Percentiles rank a stretch among this genome's conserved stretches.
Evolutionary conservation across 2,797 vertebrate genomes (phyloP).

Genomic region (Malacoctenus gilli): DNA sequence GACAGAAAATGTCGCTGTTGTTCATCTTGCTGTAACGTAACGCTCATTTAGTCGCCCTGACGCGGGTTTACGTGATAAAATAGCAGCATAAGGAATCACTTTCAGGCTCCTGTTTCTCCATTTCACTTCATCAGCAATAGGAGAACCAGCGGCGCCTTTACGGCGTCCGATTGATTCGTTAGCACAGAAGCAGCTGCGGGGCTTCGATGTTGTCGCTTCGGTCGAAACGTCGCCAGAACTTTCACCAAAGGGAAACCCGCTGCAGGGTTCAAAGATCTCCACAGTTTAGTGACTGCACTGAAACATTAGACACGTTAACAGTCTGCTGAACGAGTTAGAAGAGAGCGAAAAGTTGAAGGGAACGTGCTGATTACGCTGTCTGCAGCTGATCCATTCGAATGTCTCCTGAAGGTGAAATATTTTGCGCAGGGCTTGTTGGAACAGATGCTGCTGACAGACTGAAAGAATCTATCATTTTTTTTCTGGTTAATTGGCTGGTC

Average conservation of each 20-base stretch:
- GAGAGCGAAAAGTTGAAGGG: too few species aligned
- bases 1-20: neutral
- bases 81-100: neutral
- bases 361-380: too few species aligned
- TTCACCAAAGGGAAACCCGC: too few species aligned
- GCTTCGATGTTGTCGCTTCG: slow-evolving; percentile 1
- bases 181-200: neutral
- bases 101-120: slow-evolving; percentile 5
- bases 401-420: slow-evolving; percentile 7
- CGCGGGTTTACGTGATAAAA: slow-evolving; percentile 11
- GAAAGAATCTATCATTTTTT: neutral
- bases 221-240: too few species aligned
- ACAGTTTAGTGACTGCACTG: neutral
- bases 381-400: slow-evolving; percentile 17
- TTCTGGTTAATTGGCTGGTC: slow-evolving; percentile 13
- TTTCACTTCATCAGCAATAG: slow-evolving; percentile 21
- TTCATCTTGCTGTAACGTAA: neutral
- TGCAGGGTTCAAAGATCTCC: too few species aligned
- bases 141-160: slow-evolving; percentile 5
- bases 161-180: slow-evolving; percentile 1
- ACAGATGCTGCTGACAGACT: too few species aligned
- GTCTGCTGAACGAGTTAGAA: neutral
- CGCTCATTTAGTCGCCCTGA: neutral
- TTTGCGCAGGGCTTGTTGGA: slow-evolving; percentile 8
- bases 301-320: neutral